Conservation (phyloP, 2,888 invertebrate genomes). For the Nymphalis urticae region DNA sequence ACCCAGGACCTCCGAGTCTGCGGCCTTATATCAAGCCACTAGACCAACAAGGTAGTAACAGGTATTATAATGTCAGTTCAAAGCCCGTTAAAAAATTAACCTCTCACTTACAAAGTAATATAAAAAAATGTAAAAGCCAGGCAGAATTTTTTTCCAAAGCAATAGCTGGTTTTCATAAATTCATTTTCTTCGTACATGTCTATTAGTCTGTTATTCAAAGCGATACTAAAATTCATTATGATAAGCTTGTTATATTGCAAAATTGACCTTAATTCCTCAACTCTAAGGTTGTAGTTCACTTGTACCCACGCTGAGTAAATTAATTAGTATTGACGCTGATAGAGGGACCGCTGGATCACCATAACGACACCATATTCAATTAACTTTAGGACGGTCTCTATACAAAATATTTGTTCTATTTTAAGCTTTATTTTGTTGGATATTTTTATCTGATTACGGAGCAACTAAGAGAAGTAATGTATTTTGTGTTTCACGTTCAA, state of each 20-base stretch:
- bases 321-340: conserved; percentile 28
- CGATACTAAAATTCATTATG: not conserved
- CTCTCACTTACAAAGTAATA: no score
- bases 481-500: not conserved
- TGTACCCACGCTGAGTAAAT: conserved; percentile 5
- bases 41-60: no score
- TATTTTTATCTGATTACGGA: not conserved
- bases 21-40: no score
- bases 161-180: not conserved
- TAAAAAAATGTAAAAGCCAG: no score
- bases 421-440: not conserved
- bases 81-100: no score
- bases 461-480: not conserved
- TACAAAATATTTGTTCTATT: not conserved
- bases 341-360: conserved; percentile 8
- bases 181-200: not conserved
- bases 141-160: not conserved
- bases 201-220: not conserved
- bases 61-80: no score
- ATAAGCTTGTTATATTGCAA: conserved; percentile 4
- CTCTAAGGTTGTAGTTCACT: not conserved
- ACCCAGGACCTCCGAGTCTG: no score
- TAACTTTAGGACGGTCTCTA: not conserved
- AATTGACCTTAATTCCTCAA: conserved; percentile 7
- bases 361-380: conserved; percentile 16